A percentile compares a stretch with the other conserved stretches of the same genome.
These are phyloP conservation scores for Helicorthomorpha holstii DNA, from an alignment of 1,140 invertebrate genomes.

Conservation along the genomic window DNA sequence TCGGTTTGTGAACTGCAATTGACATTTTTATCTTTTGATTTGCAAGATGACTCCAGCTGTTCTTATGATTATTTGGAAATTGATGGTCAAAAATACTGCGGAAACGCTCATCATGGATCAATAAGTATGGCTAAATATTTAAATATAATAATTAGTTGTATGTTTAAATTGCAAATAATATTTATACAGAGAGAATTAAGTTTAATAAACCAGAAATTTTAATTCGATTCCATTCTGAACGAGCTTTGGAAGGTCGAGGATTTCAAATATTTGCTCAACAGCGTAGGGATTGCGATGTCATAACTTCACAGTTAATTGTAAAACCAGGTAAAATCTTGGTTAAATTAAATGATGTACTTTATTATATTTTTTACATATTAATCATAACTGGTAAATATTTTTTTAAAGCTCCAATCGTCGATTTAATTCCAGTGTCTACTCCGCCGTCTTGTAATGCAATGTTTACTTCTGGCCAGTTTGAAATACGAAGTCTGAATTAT, in stretches of 20 bases:
- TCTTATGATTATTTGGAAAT: slow-evolving; percentile 16
- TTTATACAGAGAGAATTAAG: background rate
- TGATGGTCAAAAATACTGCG: slow-evolving; percentile 15
- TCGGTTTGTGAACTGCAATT: slow-evolving; percentile 15
- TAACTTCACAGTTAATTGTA: background rate
- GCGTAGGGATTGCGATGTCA: background rate
- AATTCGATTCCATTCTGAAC: background rate
- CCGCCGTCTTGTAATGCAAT: background rate
- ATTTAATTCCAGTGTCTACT: background rate
- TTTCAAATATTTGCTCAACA: slow-evolving; percentile 1
- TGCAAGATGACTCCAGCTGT: slow-evolving; percentile 13
- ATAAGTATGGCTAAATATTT: background rate
- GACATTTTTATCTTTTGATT: slow-evolving; percentile 15
- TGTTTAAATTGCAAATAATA: background rate
- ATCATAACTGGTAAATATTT: slow-evolving; percentile 7
- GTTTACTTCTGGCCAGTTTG: slow-evolving; percentile 6
- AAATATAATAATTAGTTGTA: background rate
- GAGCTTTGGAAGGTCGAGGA: background rate
- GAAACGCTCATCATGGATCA: slow-evolving; percentile 9
- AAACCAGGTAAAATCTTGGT: too few species aligned
- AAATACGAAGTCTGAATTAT: slow-evolving; percentile 10
- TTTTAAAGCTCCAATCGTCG: slow-evolving; percentile 1
- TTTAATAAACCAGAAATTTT: slow-evolving; percentile 1
- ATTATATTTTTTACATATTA: slow-evolving; percentile 6
- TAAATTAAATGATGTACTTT: too few species aligned